Evolutionary conservation across 2,888 invertebrate genomes (phyloP), one percentile per base, ranked within the genome.

Genomic region (Meteorus colon): DNA sequence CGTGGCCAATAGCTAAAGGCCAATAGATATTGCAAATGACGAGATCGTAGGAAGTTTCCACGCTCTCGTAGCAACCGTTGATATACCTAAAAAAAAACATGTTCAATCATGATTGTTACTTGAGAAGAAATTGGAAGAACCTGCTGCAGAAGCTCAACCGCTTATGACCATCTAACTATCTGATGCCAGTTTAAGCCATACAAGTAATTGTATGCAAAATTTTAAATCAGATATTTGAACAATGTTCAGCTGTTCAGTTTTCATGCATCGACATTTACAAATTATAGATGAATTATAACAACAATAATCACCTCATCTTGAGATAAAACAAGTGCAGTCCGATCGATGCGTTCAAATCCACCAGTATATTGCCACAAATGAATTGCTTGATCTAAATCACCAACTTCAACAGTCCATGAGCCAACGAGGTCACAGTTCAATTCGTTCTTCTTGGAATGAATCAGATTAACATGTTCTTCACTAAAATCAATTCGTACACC

Each of bases 1-100:
- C 94, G 93, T 16, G 98, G 98, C 99, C 99, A 99, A 89, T 98
- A 99, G 90, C 98, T 98, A 90, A 99, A 99, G 31, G 97, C 95
- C 80, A 99, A 91, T 78, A 99, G 91, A 89, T 98, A 98, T 90
- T 98, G 98, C 85, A 97, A 92, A 88, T 97, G 96, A 75, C 98
- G 93, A 0, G 96, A 96, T 77, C 98, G 92, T 70, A 98, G 92
- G 82, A 93, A 93, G 85, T 93, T 94, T 1, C 95, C 95, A 79
- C 95, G 94, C 87, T 96, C 96, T 77, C 93, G 93, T 85, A 94
- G 92, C 77, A 97, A 90, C 71, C 92, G 91, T 80, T 93, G 90
- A 86, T 94, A 96, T 81, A 95, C 94, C 95, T 96, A 19, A 41
- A 6, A 24, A 24, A 24, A 48, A 71, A 12, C 63, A 74, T 29